phyloP scores from a whole-genome alignment of 2,113 vertebrate species.

The Hippocampus barbouri region DNA sequence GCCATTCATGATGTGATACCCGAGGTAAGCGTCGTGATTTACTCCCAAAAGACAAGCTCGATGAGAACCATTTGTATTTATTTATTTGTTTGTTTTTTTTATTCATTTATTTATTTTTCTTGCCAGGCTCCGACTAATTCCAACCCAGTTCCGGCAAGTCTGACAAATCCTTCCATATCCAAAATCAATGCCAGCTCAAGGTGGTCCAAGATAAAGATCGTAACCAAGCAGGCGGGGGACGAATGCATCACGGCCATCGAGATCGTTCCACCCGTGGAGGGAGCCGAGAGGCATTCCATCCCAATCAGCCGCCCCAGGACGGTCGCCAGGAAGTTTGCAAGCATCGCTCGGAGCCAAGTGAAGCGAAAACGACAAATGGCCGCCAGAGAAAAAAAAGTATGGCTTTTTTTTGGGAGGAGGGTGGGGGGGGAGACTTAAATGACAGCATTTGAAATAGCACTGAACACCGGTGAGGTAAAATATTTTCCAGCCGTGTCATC shows the following conservation, averaged over 20 bases:
- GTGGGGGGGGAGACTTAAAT: too few relatives aligned
- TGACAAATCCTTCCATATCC: slow-evolving; percentile 17
- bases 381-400: slow-evolving; percentile 89
- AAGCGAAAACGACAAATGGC: slow-evolving; percentile 97
- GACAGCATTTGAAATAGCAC: neutral
- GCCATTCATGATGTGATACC: slow-evolving; percentile 67
- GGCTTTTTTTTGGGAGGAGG: slow-evolving; percentile 2
- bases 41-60: neutral
- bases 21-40: slow-evolving; percentile 49
- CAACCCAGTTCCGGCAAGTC: slow-evolving; percentile 42
- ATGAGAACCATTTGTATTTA: neutral
- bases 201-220: slow-evolving; percentile 98
- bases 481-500: neutral
- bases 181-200: slow-evolving; percentile 75
- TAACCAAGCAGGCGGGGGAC: slow-evolving; percentile 89
- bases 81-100: neutral
- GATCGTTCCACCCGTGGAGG: slow-evolving; percentile 81
- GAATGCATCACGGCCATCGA: slow-evolving; percentile 96
- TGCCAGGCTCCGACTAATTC: slow-evolving; percentile 44
- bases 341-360: slow-evolving; percentile 94
- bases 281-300: slow-evolving; percentile 77
- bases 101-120: neutral
- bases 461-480: neutral
- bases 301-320: slow-evolving; percentile 80
- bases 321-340: slow-evolving; percentile 94